Base-by-base conservation (phyloP, 2,888 invertebrate species). In the Spilosoma lubricipeda region DNA sequence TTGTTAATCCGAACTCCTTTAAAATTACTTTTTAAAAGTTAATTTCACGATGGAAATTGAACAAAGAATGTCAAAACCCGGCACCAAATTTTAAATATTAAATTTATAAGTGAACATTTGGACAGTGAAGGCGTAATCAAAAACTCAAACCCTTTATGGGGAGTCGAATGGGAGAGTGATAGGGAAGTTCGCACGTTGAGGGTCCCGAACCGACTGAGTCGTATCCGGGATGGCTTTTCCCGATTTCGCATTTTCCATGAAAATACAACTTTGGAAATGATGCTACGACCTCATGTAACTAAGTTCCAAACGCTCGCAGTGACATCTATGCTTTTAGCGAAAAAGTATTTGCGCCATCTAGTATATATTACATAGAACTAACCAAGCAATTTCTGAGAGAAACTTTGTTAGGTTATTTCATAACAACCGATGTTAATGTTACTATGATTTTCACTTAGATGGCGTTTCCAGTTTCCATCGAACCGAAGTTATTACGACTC, bases 171-270 rank as follows among this genome's bases (percentile, higher is more conserved):
- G 74, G 78, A 79, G 72, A 76, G 72, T 70, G 74, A 79, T 74
- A 82, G 78, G 84, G 91, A 86, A 93, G 92, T 90, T 89, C 88
- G 84, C 93, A 82, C 92, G 86, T 79, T 87, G 93, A 90, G 88
- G 83, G 91, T 90, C 91, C 92, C 92, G 91, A 91, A 90, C 88
- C 93, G 91, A 95, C 95, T 95, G 94, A 93, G 89, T 89, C 81
- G 87, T 88, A 89, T 90, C 93, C 92, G 90, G 93, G 92, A 90
- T 89, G 87, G 89, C 88, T 93, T 93, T 93, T 90, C 92, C 91
- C 90, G 88, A 91, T 90, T 90, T 88, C 87, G 84, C 87, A 88
- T 86, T 90, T 92, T 91, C 89, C 85, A 86, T 83, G 85, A 86
- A 89, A 89, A 75, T 72, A 78, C 77, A 82, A 82, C 80, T 82